Evolutionary conservation across 2,113 vertebrate species (phyloP).

Genomic region (Centropus unirufus): DNA sequence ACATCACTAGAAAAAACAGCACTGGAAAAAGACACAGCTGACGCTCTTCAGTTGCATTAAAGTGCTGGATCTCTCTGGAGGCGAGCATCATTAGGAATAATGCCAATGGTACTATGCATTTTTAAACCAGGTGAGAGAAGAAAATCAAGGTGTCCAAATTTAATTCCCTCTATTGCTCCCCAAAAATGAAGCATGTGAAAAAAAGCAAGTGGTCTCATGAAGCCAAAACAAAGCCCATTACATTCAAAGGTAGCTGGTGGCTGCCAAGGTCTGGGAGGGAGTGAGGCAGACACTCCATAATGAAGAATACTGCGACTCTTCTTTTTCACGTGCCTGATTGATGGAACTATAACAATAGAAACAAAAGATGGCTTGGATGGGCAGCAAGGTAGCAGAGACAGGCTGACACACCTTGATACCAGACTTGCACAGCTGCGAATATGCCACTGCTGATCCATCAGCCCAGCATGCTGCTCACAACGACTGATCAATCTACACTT

Average conservation of each 20-base stretch:
- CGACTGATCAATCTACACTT: constrained; percentile 52
- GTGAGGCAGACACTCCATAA: background rate
- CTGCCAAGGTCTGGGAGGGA: background rate
- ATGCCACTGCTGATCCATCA: constrained; percentile 63
- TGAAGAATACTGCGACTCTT: background rate
- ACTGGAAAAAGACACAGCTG: constrained; percentile 6
- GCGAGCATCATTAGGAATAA: background rate
- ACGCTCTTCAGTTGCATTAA: background rate
- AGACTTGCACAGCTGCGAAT: constrained; percentile 67
- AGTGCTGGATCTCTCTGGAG: background rate
- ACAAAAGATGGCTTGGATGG: constrained; percentile 60
- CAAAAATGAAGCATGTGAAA: background rate
- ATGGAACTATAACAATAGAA: constrained; percentile 43
- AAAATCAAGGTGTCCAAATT: background rate
- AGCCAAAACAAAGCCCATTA: constrained; percentile 37
- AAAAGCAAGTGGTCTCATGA: background rate
- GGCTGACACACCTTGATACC: constrained; percentile 57
- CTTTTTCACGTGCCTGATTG: background rate
- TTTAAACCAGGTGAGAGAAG: constrained; percentile 25
- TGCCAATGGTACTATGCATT: background rate
- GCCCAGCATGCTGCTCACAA: constrained; percentile 12
- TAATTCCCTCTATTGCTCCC: fast-evolving
- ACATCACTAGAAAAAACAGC: background rate
- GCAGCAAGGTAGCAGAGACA: background rate
- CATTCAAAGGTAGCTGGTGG: background rate